A percentile compares a stretch with the other conserved stretches of the same genome.
These are phyloP conservation scores for Melanerpes aurifrons DNA, from an alignment of 2,113 vertebrate genomes.

Conservation along the genomic window DNA sequence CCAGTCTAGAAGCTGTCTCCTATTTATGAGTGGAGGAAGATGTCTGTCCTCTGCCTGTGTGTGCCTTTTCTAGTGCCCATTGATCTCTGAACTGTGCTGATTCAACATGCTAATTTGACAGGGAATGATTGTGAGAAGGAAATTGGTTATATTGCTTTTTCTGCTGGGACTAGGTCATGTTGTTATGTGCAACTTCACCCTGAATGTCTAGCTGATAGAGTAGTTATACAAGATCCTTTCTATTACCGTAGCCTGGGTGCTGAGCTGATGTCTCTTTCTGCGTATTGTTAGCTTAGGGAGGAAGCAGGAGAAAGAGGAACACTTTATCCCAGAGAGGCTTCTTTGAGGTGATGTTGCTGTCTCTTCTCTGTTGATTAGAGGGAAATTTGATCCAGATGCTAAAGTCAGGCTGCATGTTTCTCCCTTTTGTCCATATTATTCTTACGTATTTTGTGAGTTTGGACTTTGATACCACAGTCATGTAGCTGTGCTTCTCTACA, in stretches of 20 bases:
- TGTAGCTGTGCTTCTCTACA: accelerated
- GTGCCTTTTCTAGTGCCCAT: not conserved
- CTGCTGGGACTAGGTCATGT: not conserved
- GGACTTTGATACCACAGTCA: not conserved
- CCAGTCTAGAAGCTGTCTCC: not conserved
- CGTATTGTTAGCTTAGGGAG: not conserved
- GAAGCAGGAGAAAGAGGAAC: not conserved
- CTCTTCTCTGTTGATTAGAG: not conserved
- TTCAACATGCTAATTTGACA: not conserved
- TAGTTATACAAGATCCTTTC: not conserved
- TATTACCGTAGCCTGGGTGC: not conserved
- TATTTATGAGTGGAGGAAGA: not conserved
- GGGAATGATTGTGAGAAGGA: not conserved
- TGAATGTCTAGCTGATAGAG: not conserved
- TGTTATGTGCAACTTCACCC: not conserved
- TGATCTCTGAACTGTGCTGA: not conserved
- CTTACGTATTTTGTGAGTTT: not conserved
- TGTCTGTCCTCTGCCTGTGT: not conserved
- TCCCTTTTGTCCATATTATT: not conserved
- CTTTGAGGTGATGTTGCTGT: not conserved
- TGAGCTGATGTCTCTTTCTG: not conserved
- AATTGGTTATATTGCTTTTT: not conserved
- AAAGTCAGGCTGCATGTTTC: not conserved
- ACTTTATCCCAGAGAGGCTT: not conserved
- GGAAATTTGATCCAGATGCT: not conserved